Conservation (phyloP, 2,888 invertebrate genomes). For the Litoditis marina region DNA sequence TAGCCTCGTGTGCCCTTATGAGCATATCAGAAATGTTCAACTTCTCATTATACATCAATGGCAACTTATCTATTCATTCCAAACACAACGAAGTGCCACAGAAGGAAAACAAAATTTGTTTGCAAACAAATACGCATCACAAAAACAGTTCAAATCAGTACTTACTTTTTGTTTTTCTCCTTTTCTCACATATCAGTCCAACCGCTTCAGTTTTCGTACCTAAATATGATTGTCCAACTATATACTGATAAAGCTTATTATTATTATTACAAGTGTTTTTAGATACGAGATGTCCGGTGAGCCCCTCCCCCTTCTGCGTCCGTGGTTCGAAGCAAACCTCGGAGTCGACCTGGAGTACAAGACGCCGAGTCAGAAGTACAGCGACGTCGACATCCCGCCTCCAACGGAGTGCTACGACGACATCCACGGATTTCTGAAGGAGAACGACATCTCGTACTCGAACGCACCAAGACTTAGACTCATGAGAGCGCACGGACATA, state of each 20-base stretch:
- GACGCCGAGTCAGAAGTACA: conserved; percentile 63
- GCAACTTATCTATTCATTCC: too few relatives aligned
- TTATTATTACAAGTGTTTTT: too few relatives aligned
- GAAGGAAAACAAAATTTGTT: too few relatives aligned
- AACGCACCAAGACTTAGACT: conserved; percentile 69
- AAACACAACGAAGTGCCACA: too few relatives aligned
- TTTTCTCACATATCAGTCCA: too few relatives aligned
- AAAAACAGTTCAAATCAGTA: background rate
- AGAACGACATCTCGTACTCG: conserved; percentile 76
- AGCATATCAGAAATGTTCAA: too few relatives aligned
- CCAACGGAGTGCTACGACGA: conserved; percentile 77
- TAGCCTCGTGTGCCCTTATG: too few relatives aligned
- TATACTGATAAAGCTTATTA: too few relatives aligned
- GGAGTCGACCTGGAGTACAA: conserved; percentile 66
- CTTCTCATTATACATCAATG: too few relatives aligned
- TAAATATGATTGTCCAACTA: too few relatives aligned
- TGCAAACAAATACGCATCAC: too few relatives aligned
- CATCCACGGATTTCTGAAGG: conserved; percentile 82
- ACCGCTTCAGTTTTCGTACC: background rate
- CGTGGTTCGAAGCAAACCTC: conserved; percentile 77
- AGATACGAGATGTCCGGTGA: conserved; percentile 64
- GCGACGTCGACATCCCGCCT: conserved; percentile 71
- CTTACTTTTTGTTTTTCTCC: background rate
- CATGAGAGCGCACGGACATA: conserved; percentile 57
- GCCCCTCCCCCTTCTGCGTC: conserved; percentile 75